phyloP scores from a whole-genome alignment of 1,140 invertebrate species.

The Holotrichia oblita region DNA sequence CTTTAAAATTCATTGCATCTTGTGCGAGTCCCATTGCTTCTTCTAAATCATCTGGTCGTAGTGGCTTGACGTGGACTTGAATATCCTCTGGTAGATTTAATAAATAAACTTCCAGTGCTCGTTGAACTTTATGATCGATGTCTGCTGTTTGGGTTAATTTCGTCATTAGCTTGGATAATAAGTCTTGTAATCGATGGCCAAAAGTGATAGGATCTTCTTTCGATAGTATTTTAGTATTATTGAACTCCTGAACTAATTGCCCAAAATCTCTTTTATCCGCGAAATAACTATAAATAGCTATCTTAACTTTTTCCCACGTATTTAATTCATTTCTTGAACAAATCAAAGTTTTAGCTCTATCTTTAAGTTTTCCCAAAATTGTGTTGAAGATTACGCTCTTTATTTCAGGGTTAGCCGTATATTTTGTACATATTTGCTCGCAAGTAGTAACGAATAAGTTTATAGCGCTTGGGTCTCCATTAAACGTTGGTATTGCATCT shows the following conservation, averaged over 20 bases:
- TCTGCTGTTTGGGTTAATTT: neutral
- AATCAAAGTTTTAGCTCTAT: constrained; percentile 15
- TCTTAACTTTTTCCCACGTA: constrained; percentile 13
- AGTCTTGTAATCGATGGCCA: neutral
- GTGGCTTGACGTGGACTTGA: constrained; percentile 7
- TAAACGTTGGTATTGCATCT: constrained; percentile 4
- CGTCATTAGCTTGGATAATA: constrained; percentile 2
- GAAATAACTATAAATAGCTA: constrained; percentile 14
- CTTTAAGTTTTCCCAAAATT: constrained; percentile 5
- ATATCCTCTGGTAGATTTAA: constrained; percentile 16
- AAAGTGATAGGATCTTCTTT: neutral
- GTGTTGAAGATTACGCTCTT: neutral
- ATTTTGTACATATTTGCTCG: neutral
- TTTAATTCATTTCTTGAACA: constrained; percentile 31
- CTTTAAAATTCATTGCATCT: constrained; percentile 18
- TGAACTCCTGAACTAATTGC: constrained; percentile 22
- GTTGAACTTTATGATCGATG: neutral
- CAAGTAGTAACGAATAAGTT: constrained; percentile 12
- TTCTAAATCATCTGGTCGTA: constrained; percentile 17
- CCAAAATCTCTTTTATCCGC: constrained; percentile 32
- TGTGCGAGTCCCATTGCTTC: neutral
- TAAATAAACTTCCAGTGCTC: constrained; percentile 22
- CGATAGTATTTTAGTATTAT: neutral
- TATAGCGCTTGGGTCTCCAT: neutral
- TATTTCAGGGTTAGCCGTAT: neutral